These are phyloP conservation scores for Apogon talboti DNA, from an alignment of 2,797 vertebrate genomes.

Conservation along the genomic window DNA sequence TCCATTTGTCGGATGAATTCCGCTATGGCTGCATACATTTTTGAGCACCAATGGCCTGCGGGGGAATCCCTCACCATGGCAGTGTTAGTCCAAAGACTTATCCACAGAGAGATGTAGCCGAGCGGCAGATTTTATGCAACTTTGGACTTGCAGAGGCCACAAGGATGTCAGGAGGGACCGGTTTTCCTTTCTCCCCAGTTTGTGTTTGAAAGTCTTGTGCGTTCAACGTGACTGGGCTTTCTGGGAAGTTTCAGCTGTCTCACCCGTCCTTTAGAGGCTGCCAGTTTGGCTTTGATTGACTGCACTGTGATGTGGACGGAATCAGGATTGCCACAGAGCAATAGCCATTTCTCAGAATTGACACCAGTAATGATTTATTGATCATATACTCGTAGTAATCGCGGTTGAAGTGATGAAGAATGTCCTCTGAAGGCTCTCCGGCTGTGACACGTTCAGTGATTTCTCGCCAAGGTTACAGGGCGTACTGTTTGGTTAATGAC, in stretches of 20 bases:
- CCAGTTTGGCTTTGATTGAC: not conserved
- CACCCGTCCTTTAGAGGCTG: not conserved
- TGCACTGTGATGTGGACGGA: not conserved
- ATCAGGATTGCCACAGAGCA: not conserved
- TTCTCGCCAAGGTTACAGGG: conserved; percentile 13
- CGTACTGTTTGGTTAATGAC: conserved; percentile 2
- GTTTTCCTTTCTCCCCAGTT: conserved; percentile 7
- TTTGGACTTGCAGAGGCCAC: conserved; percentile 44
- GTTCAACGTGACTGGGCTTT: too few relatives aligned
- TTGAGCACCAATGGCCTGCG: conserved; percentile 31
- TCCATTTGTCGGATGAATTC: conserved; percentile 55
- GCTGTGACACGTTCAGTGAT: not conserved
- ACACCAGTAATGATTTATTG: conserved; percentile 3
- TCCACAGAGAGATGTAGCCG: conserved; percentile 36
- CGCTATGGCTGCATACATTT: conserved; percentile 34
- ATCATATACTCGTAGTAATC: not conserved
- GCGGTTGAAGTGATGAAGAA: not conserved
- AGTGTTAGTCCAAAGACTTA: conserved; percentile 49
- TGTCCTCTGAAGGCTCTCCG: not conserved
- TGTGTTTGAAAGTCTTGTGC: not conserved
- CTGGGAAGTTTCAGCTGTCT: not conserved
- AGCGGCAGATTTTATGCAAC: conserved; percentile 56
- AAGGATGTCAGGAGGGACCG: conserved; percentile 35
- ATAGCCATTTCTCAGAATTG: not conserved
- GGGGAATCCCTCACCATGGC: conserved; percentile 59